Percentiles rank a stretch among this genome's conserved stretches.
Evolutionary conservation across 2,113 vertebrate species (phyloP).

Genomic region (Ophiodon elongatus): DNA sequence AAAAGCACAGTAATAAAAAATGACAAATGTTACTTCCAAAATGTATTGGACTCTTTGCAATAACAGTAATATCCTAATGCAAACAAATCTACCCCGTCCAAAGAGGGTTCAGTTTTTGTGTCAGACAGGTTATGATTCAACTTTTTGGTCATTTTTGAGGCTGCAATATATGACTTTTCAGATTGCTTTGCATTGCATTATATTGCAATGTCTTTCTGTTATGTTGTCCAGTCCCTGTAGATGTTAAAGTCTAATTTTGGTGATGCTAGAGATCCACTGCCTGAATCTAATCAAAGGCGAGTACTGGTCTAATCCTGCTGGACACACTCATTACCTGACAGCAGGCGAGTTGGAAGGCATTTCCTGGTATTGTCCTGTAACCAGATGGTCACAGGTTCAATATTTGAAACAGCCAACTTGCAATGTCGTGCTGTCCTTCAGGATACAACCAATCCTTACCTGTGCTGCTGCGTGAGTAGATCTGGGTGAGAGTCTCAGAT

Average conservation of each 20-base stretch:
- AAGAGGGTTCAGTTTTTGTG: constrained; percentile 2
- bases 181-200: constrained; percentile 4
- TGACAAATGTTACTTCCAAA: neutral
- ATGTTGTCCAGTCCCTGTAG: constrained; percentile 3
- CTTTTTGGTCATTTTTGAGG: neutral
- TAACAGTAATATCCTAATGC: constrained; percentile 9
- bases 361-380: constrained; percentile 52
- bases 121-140: neutral
- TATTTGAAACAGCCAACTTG: constrained; percentile 57
- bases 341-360: constrained; percentile 60
- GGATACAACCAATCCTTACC: constrained; percentile 41
- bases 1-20: neutral
- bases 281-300: constrained; percentile 41
- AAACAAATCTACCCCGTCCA: neutral
- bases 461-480: constrained; percentile 24
- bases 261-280: constrained; percentile 1
- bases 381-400: constrained; percentile 75
- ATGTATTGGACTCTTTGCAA: neutral
- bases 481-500: constrained; percentile 24
- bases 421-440: constrained; percentile 74
- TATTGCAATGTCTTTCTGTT: neutral
- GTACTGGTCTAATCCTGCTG: constrained; percentile 48
- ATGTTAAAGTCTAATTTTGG: neutral
- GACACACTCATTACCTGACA: constrained; percentile 69
- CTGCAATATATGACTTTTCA: neutral